phyloP scores from a whole-genome alignment of 2,797 vertebrate genomes.

The Characodon lateralis region DNA sequence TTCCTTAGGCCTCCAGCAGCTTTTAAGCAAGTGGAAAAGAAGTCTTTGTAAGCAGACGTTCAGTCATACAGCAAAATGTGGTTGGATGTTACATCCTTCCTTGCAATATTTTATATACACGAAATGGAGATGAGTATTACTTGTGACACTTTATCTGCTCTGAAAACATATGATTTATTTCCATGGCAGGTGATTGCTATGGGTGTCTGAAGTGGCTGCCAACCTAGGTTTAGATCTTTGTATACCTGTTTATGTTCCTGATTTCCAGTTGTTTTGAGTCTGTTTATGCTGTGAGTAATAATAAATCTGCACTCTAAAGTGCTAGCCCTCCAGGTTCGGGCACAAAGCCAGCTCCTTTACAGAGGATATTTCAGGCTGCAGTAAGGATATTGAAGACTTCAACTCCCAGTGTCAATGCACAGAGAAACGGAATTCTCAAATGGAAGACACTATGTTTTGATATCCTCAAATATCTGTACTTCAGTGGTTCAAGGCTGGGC shows the following conservation, averaged over 20 bases:
- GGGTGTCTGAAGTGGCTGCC: slow-evolving; percentile 8
- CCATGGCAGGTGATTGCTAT: slow-evolving; percentile 2
- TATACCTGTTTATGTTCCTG: not conserved
- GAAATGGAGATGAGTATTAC: not conserved
- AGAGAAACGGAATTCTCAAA: slow-evolving; percentile 23
- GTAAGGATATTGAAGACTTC: slow-evolving; percentile 32
- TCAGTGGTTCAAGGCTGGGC: slow-evolving; percentile 26
- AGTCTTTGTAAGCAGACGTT: not conserved
- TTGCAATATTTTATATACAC: slow-evolving; percentile 5
- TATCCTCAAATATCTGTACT: slow-evolving; percentile 36
- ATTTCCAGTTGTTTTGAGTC: slow-evolving; percentile 14
- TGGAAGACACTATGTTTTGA: slow-evolving; percentile 38
- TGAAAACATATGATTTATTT: slow-evolving; percentile 7
- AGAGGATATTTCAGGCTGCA: slow-evolving; percentile 47
- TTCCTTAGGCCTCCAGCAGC: slow-evolving; percentile 5
- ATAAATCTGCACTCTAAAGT: slow-evolving; percentile 14
- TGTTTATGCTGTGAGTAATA: slow-evolving; percentile 32
- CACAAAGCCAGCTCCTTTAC: slow-evolving; percentile 28
- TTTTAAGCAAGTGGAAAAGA: slow-evolving; percentile 9
- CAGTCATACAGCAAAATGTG: not conserved
- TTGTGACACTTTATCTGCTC: not conserved
- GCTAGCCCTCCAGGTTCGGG: slow-evolving; percentile 23
- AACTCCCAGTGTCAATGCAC: slow-evolving; percentile 21
- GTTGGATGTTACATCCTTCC: slow-evolving; percentile 7
- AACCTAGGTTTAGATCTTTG: slow-evolving; percentile 11